Evolutionary conservation across 2,113 vertebrate genomes (phyloP).

Genomic region (Lanius ludovicianus): DNA sequence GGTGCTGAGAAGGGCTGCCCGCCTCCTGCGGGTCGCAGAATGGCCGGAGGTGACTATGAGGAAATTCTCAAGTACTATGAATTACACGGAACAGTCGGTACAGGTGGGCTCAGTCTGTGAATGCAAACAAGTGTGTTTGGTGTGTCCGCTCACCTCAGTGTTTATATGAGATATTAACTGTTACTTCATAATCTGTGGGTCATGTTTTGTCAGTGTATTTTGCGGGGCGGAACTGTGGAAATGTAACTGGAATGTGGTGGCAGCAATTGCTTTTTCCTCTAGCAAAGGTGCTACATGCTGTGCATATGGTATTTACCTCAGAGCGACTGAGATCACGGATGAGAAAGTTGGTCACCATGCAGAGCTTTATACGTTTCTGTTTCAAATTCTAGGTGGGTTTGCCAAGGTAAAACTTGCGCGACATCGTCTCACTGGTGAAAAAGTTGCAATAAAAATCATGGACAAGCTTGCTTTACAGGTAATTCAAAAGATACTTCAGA

Average conservation of each 20-base stretch:
- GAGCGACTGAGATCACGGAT: fast-evolving
- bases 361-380: neutral
- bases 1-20: neutral
- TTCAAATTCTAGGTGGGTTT: constrained; percentile 84
- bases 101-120: constrained; percentile 53
- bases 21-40: neutral
- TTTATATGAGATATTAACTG: too few relatives aligned
- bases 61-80: constrained; percentile 79
- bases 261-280: neutral
- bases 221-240: neutral
- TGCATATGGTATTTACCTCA: fast-evolving
- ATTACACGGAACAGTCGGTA: constrained; percentile 75
- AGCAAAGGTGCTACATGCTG: fast-evolving
- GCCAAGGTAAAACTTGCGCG: constrained; percentile 92
- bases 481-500: neutral
- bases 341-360: fast-evolving
- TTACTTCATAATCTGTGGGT: too few relatives aligned
- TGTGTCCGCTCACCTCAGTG: fast-evolving
- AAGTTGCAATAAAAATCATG: constrained; percentile 96
- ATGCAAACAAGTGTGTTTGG: fast-evolving
- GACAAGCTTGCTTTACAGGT: constrained; percentile 92
- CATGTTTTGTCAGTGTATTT: fast-evolving
- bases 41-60: constrained; percentile 64
- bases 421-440: constrained; percentile 89
- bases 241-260: neutral